Evolutionary conservation across 2,113 vertebrate genomes (phyloP), one percentile per base, ranked within the genome.

Genomic region (Sinocyclocheilus anshuiensis): DNA sequence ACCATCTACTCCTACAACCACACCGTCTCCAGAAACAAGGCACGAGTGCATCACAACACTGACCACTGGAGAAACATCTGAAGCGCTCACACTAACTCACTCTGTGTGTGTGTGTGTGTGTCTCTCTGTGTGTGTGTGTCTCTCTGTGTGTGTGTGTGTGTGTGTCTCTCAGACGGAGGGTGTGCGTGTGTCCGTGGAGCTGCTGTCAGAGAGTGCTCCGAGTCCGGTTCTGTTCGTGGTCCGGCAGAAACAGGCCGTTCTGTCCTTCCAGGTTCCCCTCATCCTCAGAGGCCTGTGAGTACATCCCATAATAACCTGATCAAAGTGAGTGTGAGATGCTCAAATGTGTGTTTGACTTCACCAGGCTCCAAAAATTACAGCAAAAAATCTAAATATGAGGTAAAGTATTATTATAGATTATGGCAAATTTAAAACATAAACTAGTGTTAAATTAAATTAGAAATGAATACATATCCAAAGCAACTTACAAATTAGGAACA

Each of bases 221-320:
- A 92, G 91, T 36, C 97, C 98, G 0, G 92, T 98, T 69, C 95
- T 99, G 83, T 97, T 99, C 81, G 98, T 98, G 86, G 95, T 99
- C 65, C 92, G 98, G 83, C 98, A 99, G 95, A 97, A 98, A 92
- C 97, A 98, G 89, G 97, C 96, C 0, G 97, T 99, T 77, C 94
- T 99, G 84, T 99, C 98, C 61, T 99, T 99, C 92, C 98, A 99
- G 93, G 96, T 98, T 91, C 98, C 98, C 0, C 96, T 99, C 89
- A 97, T 98, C 91, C 96, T 99, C 0, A 94, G 98, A 90, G 98
- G 97, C 45, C 94, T 97, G 98, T 99, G 93, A 99, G 98, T 98
- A 92, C 29, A 36, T 59, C 18, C 26, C 77, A 57, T 39, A 71
- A 71, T 71, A 59, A 59, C 57, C 20, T 22, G 20, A 57, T 57